Percentiles rank a stretch among this genome's conserved stretches.
Evolutionary conservation across 2,113 vertebrate genomes (phyloP).

Genomic region (Helogale parvula): DNA sequence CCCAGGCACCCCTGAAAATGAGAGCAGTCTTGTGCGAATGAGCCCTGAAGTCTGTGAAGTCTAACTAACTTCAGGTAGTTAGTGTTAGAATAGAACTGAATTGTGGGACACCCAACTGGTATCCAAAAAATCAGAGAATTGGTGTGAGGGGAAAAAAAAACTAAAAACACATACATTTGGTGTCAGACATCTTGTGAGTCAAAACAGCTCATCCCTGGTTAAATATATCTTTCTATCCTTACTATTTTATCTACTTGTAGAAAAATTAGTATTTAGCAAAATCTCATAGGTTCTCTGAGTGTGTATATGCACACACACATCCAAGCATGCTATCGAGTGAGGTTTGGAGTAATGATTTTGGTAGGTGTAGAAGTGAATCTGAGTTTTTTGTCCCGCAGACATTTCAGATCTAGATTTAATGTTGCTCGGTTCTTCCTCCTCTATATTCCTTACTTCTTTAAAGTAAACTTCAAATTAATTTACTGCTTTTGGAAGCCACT

Average conservation of each 20-base stretch:
- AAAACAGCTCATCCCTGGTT: background rate
- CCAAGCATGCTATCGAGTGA: background rate
- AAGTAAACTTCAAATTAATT: slow-evolving; percentile 5
- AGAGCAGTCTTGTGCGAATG: background rate
- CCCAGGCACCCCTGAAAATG: no score
- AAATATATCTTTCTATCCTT: background rate
- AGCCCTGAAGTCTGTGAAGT: background rate
- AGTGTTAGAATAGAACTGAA: background rate
- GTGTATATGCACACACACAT: no score
- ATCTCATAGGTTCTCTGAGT: background rate
- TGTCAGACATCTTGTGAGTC: background rate
- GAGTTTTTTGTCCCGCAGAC: background rate
- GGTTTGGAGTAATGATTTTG: background rate
- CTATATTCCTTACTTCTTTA: background rate
- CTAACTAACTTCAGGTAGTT: background rate
- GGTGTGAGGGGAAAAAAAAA: background rate
- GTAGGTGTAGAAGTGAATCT: background rate
- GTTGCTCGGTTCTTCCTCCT: background rate
- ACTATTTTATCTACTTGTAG: background rate
- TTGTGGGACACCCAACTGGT: background rate
- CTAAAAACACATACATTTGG: background rate
- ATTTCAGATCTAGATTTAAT: background rate
- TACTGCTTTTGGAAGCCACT: background rate
- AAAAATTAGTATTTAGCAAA: background rate
- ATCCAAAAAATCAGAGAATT: background rate